Evolutionary conservation across 1,140 invertebrate species (phyloP), one percentile per base, ranked within the genome.

Genomic region (Lepidotrigona ventralis): DNA sequence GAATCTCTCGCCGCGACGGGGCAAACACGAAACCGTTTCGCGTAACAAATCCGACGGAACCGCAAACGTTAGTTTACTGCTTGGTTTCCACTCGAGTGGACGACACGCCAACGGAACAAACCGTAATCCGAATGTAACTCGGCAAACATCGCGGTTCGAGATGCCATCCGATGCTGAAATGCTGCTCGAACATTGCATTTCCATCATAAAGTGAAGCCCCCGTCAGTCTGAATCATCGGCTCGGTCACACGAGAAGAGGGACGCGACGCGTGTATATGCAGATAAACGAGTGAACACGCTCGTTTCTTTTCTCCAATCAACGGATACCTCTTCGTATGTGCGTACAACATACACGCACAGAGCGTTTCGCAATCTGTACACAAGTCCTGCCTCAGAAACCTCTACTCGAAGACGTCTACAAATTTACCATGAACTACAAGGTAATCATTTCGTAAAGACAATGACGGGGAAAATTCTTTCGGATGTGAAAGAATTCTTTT

Each of bases 51-150:
- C 66, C n/a, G 1, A 29, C 21, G 53, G 26, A 21, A 73, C 80
- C 76, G 80, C 85, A 66, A 81, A 81, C 60, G 81, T 83, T 83
- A 78, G 56, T 83, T 83, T 58, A 51, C 75, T 73, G 64, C 76
- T 83, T 69, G 70, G 33, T 78, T 85, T 72, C 74, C 66, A 69
- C 69, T 71, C 56, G 73, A 85, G 76, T 69, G 72, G 74, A 60
- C 39, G 54, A 80, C 86, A 80, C 71, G 85, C 64, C 83, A 6
- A 64, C 74, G 74, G 66, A n/a, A 75, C 86, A 78, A 84, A 85
- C 78, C 79, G 85, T 88, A 87, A 85, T 79, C 68, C 86, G 86
- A 79, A 70, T 46, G 85, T 87, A 88, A 81, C 85, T 87, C 86
- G 78, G 73, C 86, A 87, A 87, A 84, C 77, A 87, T 73, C 17